phyloP scores from a whole-genome alignment of 2,797 vertebrate species.

The Lates japonicus region DNA sequence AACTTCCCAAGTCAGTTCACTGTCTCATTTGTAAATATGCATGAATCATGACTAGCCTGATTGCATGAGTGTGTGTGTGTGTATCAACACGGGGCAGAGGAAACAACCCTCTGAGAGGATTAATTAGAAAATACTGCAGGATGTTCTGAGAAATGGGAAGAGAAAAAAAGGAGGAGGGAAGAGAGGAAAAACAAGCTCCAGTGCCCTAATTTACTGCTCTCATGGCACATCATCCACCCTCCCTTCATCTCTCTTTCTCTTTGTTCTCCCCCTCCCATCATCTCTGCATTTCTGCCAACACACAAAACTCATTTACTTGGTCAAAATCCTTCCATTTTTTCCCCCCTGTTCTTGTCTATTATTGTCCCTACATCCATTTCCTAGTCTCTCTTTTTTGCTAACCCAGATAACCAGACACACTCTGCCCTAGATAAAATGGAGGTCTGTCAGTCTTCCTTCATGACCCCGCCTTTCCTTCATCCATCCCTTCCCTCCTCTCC shows the following conservation, averaged over 20 bases:
- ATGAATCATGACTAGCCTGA: conserved; percentile 58
- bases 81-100: conserved; percentile 32
- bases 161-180: conserved; percentile 14
- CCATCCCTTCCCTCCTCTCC: conserved; percentile 14
- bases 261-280: conserved; percentile 56
- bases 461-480: conserved; percentile 54
- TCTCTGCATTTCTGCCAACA: conserved; percentile 46
- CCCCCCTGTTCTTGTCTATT: neutral
- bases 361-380: conserved; percentile 33
- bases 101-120: conserved; percentile 56
- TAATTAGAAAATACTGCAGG: conserved; percentile 71
- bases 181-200: conserved; percentile 60
- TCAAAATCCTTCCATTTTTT: conserved; percentile 25
- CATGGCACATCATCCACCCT: conserved; percentile 53
- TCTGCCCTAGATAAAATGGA: conserved; percentile 67
- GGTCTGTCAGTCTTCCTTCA: conserved; percentile 52
- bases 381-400: conserved; percentile 20
- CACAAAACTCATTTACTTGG: conserved; percentile 28
- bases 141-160: conserved; percentile 56
- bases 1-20: conserved; percentile 36
- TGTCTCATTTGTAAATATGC: conserved; percentile 53
- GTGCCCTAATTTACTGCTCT: conserved; percentile 76
- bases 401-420: conserved; percentile 51
- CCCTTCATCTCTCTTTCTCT: conserved; percentile 48
- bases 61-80: conserved; percentile 32